A percentile compares a stretch with the other conserved stretches of the same genome.
phyloP scores from a whole-genome alignment of 2,797 vertebrate genomes.

The Synaphobranchus kaupii region DNA sequence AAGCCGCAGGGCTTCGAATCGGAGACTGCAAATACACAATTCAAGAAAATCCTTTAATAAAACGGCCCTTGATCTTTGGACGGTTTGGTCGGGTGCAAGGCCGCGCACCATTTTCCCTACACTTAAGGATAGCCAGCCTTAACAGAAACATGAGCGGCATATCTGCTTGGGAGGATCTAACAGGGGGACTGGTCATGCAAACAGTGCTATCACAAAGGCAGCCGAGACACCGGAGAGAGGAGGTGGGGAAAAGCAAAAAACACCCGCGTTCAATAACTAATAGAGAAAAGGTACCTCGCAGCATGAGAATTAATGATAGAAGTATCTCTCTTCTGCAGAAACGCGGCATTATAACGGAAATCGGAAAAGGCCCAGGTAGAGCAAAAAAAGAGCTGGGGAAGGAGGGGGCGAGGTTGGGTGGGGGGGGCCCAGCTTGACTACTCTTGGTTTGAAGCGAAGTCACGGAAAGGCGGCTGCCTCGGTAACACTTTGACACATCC shows the following conservation, averaged over 20 bases:
- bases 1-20: not conserved
- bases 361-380: not conserved
- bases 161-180: not conserved
- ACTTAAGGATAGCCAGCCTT: not conserved
- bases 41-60: not conserved
- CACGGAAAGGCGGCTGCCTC: constrained; percentile 62
- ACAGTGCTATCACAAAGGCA: not conserved
- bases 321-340: not conserved
- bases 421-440: constrained; percentile 33
- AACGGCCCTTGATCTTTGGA: not conserved
- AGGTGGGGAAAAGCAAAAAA: not conserved
- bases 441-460: constrained; percentile 62
- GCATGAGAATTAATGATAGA: not conserved
- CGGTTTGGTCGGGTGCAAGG: not conserved
- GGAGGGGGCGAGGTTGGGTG: not conserved
- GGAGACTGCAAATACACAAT: not conserved
- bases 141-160: not conserved
- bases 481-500: constrained; percentile 69
- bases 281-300: not conserved
- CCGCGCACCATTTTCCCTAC: not conserved
- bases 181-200: not conserved
- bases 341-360: not conserved
- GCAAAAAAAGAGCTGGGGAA: not conserved
- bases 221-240: not conserved
- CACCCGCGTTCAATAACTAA: not conserved